Evolutionary conservation across 1,140 invertebrate genomes (phyloP).

Genomic region (Camponotus floridanus): DNA sequence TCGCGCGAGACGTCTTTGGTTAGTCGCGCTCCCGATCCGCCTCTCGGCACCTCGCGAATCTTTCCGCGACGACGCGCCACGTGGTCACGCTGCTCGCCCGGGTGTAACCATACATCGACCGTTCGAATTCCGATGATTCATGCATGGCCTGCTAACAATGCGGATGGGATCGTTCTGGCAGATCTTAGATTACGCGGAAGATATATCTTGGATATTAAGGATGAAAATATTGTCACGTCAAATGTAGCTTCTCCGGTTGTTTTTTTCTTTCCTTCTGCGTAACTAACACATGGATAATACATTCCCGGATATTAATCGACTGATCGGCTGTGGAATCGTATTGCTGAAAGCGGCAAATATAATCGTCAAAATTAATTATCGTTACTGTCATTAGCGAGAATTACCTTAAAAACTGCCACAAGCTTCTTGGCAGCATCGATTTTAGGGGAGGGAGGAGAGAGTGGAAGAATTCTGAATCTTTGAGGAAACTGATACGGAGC

Average conservation of each 20-base stretch:
- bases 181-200: background rate
- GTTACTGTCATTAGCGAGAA: background rate
- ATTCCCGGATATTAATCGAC: background rate
- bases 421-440: background rate
- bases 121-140: background rate
- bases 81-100: slow-evolving; percentile 49
- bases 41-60: slow-evolving; percentile 33
- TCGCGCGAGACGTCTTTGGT: slow-evolving; percentile 51
- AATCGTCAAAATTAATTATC: background rate
- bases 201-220: background rate
- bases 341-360: background rate
- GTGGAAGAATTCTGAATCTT: background rate
- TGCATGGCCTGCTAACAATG: background rate
- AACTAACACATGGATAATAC: background rate
- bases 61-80: slow-evolving; percentile 52
- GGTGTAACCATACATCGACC: slow-evolving; percentile 43
- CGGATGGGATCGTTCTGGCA: background rate
- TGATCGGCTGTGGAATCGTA: background rate
- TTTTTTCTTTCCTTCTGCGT: background rate
- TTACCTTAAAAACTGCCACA: background rate
- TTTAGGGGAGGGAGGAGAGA: background rate
- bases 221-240: background rate
- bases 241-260: background rate
- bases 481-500: background rate
- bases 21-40: slow-evolving; percentile 31